Conservation (phyloP, 2,888 invertebrate genomes). For the Pterostichus madidus region DNA sequence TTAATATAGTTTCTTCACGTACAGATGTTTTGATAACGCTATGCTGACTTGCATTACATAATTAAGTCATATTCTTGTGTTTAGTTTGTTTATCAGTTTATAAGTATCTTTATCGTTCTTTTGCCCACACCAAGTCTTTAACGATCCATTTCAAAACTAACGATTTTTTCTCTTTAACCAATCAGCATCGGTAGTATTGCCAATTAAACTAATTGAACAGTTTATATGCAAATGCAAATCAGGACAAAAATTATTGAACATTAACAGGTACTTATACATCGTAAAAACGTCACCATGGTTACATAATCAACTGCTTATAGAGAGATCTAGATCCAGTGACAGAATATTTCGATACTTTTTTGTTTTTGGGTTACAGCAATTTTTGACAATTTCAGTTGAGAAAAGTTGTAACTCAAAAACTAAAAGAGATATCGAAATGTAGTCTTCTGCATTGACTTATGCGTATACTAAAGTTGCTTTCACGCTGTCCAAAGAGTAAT, state of each 20-base stretch:
- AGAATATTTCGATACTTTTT: too few relatives aligned
- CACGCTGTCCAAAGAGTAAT: too few relatives aligned
- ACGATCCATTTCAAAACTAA: conserved; percentile 32
- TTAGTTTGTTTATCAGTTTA: background rate
- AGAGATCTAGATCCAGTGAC: too few relatives aligned
- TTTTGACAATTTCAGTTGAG: too few relatives aligned
- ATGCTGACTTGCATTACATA: background rate
- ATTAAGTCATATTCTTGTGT: background rate
- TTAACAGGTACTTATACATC: conserved; percentile 57
- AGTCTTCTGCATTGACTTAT: too few relatives aligned
- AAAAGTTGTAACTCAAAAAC: too few relatives aligned
- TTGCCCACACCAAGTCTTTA: conserved; percentile 30
- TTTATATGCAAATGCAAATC: conserved; percentile 64
- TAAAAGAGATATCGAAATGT: too few relatives aligned
- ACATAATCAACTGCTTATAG: background rate
- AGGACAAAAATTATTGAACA: conserved; percentile 62
- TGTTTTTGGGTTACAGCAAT: too few relatives aligned
- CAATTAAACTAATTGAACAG: conserved; percentile 67
- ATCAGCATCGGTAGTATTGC: conserved; percentile 32
- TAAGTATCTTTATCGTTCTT: conserved; percentile 22
- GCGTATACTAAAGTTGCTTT: too few relatives aligned
- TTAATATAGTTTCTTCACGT: too few relatives aligned
- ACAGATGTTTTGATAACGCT: too few relatives aligned
- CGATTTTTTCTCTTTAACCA: conserved; percentile 7
- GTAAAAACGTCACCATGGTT: conserved; percentile 53